Evolutionary conservation across 2,113 vertebrate genomes (phyloP), one percentile per base, ranked within the genome.

Genomic region (Myotis brandtii): DNA sequence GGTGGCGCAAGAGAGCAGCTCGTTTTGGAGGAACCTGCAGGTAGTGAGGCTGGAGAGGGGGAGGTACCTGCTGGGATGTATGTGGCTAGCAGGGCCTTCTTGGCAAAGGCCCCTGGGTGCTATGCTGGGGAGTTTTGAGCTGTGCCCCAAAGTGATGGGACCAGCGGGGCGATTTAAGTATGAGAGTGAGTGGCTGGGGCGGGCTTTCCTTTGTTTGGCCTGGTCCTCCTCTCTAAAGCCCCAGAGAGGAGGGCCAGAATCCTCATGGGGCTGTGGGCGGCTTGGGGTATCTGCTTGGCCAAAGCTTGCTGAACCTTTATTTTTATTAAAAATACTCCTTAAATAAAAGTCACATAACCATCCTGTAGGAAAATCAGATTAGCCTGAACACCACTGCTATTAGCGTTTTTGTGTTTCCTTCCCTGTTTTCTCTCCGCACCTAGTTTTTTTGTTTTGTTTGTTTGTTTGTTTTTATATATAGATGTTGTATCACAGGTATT

Each of bases 241-340:
- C n/a, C n/a, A 14, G 43, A 20, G 59, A 59, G 17, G 52, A 70
- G 37, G 21, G 21, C 69, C 43, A 37, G 95, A 86, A 46, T 67
- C 40, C 25, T 46, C 3, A 4, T 84, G 56, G 54, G 20, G 25
- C 32, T 10, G 0, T 20, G 40, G 52, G 25, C 0, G 7, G 77
- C 56, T 37, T 46, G 59, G 54, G n/a, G 40, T 73, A 4, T 46
- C 69, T 93, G 80, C 50, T 91, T 89, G 84, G 70, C 37, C 83
- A 66, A 79, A 82, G n/a, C 40, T 94, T 67, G 25, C 30, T 43
- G 67, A 94, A 91, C 77, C 37, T 93, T 90, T 81, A 40, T 4
- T 95, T 87, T 87, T 50, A 96, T 95, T 95, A 32, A 76, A 88
- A 97, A 34, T 7, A 79, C 86, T 18, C 32, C 66, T 81, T 54